Evolutionary conservation across 2,113 vertebrate genomes (phyloP).

Genomic region (Seriola aureovittata): DNA sequence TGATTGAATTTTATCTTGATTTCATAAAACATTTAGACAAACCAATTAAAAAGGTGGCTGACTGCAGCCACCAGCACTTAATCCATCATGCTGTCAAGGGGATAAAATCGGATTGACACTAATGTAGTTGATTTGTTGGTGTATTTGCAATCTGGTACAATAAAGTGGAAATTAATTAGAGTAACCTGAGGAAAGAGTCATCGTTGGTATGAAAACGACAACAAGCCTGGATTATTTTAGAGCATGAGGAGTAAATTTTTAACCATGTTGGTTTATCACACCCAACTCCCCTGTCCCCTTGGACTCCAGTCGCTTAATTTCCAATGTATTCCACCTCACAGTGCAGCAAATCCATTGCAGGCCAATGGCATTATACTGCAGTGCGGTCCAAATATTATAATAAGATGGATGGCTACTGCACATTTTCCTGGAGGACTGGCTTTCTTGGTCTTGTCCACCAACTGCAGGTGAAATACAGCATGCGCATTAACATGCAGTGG

Average conservation of each 20-base stretch:
- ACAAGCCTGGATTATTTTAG: conserved; percentile 22
- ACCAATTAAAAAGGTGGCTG: conserved; percentile 82
- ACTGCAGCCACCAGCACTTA: conserved; percentile 74
- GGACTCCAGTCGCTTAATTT: conserved; percentile 44
- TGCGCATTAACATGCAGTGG: conserved; percentile 63
- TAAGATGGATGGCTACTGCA: conserved; percentile 68
- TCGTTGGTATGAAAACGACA: conserved; percentile 48
- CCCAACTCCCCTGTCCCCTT: conserved; percentile 15
- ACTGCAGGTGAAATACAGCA: conserved; percentile 71
- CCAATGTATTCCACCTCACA: conserved; percentile 32
- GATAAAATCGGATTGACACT: conserved; percentile 71
- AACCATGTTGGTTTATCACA: conserved; percentile 30
- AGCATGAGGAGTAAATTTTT: conserved; percentile 21
- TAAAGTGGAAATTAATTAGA: conserved; percentile 78
- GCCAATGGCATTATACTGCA: conserved; percentile 56
- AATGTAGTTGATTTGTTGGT: conserved; percentile 77
- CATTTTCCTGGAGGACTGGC: conserved; percentile 64
- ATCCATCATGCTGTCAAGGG: conserved; percentile 78
- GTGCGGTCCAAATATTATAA: conserved; percentile 72
- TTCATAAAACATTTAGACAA: conserved; percentile 86
- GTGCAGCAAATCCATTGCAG: conserved; percentile 58
- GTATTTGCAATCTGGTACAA: conserved; percentile 73
- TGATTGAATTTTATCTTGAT: conserved; percentile 83
- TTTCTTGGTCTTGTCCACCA: conserved; percentile 56
- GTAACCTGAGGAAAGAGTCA: conserved; percentile 32